Base-by-base conservation (phyloP, 2,888 invertebrate species). In the Torymus auratus region DNA sequence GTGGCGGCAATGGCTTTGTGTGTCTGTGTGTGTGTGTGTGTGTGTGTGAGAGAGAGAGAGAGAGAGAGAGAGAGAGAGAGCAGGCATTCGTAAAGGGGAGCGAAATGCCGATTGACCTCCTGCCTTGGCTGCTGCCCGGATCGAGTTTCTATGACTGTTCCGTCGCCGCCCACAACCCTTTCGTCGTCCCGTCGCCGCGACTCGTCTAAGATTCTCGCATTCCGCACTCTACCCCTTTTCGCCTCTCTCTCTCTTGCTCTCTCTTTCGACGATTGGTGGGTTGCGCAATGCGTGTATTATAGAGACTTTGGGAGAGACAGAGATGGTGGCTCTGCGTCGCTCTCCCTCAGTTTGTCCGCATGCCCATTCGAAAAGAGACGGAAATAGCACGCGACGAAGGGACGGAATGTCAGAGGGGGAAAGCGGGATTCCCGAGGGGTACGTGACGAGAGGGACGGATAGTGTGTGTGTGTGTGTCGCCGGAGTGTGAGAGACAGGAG, bases 61-160 rank as follows among this genome's bases (percentile, higher is more conserved):
- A n/a, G n/a, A n/a, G n/a, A n/a, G n/a, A n/a, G n/a, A n/a, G n/a
- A n/a, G n/a, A 50, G 75, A 69, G 79, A 65, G 75, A 73, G 53
- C 41, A 41, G 74, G 76, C 83, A 84, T 84, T 85, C 78, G 81
- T 84, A 82, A 78, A 83, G 72, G 83, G 84, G 83, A 78, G 78
- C 65, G 56, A 80, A 80, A 89, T 90, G 88, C 88, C 88, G 86
- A 89, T 89, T 90, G 87, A 88, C 77, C 89, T 89, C 90, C 88
- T 84, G 87, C 83, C 82, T 20, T 15, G 20, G 83, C 88, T 90
- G 85, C 17, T 71, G 50, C 76, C 89, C 87, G 87, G 89, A 84
- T 90, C 86, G 84, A 89, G 89, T 90, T 90, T 90, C 90, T 90
- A 90, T 88, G 90, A 90, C 87, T 90, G 90, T 88, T 90, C 86